phyloP scores from a whole-genome alignment of 2,113 vertebrate genomes.

The Dipodomys stephensi region DNA sequence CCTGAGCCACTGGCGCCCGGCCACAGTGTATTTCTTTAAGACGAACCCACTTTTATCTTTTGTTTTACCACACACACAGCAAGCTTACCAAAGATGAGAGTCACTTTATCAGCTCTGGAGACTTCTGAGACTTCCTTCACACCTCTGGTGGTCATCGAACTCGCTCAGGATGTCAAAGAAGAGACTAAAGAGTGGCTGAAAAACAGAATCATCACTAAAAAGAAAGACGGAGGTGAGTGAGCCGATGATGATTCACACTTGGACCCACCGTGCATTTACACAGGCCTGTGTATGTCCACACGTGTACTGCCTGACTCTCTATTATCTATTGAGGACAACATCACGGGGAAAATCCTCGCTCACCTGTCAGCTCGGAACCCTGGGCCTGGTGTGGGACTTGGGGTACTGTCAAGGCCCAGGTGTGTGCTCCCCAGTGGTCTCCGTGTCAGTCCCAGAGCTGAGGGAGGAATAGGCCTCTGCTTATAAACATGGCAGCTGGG shows the following conservation, averaged over 20 bases:
- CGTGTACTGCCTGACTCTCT: not conserved
- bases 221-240: constrained; percentile 92
- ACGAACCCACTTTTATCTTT: not conserved
- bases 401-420: not conserved
- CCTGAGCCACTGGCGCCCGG: too few relatives aligned
- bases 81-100: constrained; percentile 84
- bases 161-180: constrained; percentile 89
- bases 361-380: not conserved
- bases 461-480: not conserved
- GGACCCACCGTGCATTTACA: not conserved
- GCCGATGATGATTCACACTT: not conserved
- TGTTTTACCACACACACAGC: constrained; percentile 69
- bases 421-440: not conserved
- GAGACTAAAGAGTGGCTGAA: constrained; percentile 94
- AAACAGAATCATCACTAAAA: constrained; percentile 90
- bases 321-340: not conserved
- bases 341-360: not conserved
- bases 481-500: not conserved
- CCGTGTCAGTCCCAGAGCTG: not conserved
- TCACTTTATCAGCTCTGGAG: constrained; percentile 85
- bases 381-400: not conserved
- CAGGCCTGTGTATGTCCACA: not conserved
- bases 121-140: constrained; percentile 86
- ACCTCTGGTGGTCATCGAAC: constrained; percentile 94
- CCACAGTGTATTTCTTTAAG: too few relatives aligned